phyloP scores from a whole-genome alignment of 2,113 vertebrate species.

The Proterorhinus semilunaris region DNA sequence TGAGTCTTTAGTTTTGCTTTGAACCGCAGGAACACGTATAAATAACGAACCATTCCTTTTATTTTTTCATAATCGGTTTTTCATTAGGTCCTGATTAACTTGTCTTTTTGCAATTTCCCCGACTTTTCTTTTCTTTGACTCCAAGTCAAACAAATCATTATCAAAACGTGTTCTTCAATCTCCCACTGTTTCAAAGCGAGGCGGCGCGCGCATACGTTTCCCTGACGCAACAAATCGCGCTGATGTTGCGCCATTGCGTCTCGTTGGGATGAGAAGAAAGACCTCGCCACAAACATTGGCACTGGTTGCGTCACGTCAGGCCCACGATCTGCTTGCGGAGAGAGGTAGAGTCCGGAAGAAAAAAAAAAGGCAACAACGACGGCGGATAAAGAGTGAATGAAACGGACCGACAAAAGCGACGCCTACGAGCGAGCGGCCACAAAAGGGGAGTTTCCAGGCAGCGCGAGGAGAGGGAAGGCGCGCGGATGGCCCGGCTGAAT shows the following conservation, averaged over 20 bases:
- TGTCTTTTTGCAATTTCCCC: no score
- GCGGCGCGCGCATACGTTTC: not conserved
- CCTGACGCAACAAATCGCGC: not conserved
- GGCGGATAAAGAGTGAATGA: not conserved
- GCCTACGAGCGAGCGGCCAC: not conserved
- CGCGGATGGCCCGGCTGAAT: slow-evolving; percentile 4
- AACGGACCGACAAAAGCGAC: not conserved
- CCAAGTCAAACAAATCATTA: not conserved
- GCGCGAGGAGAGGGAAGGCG: not conserved
- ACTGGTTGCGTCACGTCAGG: not conserved
- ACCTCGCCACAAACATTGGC: not conserved
- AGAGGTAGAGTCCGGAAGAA: not conserved
- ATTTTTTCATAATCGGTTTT: no score
- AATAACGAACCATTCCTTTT: no score
- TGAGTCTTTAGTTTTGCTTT: no score
- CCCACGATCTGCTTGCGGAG: not conserved
- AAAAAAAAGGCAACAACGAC: no score
- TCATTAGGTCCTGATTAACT: no score
- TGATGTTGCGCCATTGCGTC: not conserved
- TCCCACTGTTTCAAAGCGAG: not conserved
- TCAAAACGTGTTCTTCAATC: not conserved
- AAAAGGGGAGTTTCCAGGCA: not conserved
- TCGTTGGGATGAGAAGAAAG: not conserved
- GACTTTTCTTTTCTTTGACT: not conserved
- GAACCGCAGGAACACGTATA: no score